Base-by-base conservation (phyloP, 2,113 vertebrate genomes). In the Bubo blakistoni region DNA sequence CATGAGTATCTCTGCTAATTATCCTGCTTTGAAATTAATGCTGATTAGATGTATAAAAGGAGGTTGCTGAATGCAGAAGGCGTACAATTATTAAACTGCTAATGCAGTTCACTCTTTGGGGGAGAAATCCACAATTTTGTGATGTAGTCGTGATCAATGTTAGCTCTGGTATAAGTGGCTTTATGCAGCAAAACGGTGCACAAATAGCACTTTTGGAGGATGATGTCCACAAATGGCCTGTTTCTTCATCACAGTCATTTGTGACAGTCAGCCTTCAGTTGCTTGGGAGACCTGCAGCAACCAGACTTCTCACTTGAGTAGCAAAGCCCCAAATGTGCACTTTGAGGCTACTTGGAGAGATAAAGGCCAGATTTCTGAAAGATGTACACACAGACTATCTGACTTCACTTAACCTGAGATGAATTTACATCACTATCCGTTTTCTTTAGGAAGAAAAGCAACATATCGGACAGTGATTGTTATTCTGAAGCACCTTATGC, bases 391-490 rank as follows among this genome's bases (percentile, higher is more conserved):
- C 70, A 92, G 46, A 36, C 62, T 47, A 25, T n/a, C 72, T 92
- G 47, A 40, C 69, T 88, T 91, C 51, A 79, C 59, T 42, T 89
- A 73, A 74, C 73, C 82, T 29, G 82, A 89, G 82, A 67, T 26
- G 36, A 87, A 95, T 94, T 97, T 93, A 94, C 72, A n/a, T 95
- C 9, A 55, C 30, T 86, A 55, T 15, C 5, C 4, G 8, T 84
- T 90, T 92, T 86, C 86, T 79, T 84, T 63, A 36, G 74, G 90
- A 93, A 88, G 82, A 93, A 81, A 95, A 97, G 59, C 81, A 69
- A 36, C 25, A 24, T 55, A 27, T 65, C 32, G 15, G 69, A 73
- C 77, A 86, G 81, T 88, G 67, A 69, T 61, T 67, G 19, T 77
- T 96, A 72, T 80, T 97, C 65, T 96, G 20, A 93, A 92, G 51